Evolutionary conservation across 2,113 vertebrate species (phyloP).

Genomic region (Semnornis frantzii): DNA sequence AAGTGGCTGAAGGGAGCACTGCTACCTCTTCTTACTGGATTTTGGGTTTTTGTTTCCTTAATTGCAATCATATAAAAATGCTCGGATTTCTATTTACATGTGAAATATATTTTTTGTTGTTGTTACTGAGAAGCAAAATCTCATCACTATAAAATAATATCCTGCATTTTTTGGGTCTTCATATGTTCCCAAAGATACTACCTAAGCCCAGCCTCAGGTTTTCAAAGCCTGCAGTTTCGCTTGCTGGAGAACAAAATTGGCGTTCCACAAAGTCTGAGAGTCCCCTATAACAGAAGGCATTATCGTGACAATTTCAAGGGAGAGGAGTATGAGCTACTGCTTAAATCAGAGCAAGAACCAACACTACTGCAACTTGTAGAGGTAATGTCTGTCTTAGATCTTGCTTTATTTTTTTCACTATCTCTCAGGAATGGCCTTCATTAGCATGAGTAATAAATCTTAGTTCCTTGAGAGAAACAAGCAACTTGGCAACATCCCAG

Average conservation of each 20-base stretch:
- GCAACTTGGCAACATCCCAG: not conserved
- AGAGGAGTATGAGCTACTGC: conserved; percentile 82
- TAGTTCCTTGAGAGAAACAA: not conserved
- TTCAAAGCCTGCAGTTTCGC: conserved; percentile 96
- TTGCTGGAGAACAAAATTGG: conserved; percentile 96
- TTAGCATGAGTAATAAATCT: not conserved
- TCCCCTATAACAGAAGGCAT: conserved; percentile 91
- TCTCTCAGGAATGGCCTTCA: not conserved
- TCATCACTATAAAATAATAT: not conserved
- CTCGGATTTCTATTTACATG: not conserved
- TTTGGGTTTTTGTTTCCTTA: not conserved
- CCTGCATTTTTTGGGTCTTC: not conserved
- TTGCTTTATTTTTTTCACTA: not conserved
- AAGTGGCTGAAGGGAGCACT: not conserved
- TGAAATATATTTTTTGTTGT: not conserved
- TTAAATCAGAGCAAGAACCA: conserved; percentile 85
- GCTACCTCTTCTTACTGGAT: not conserved
- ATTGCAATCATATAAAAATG: not conserved
- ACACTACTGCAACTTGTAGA: conserved; percentile 90
- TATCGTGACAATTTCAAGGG: conserved; percentile 93
- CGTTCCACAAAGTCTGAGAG: conserved; percentile 87
- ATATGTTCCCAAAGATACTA: conserved; percentile 81
- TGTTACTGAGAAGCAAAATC: not conserved
- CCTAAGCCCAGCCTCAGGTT: conserved; percentile 90
- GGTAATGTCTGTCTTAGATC: conserved; percentile 66